Base-by-base conservation (phyloP, 2,113 vertebrate genomes). In the Catharus bicknelli region DNA sequence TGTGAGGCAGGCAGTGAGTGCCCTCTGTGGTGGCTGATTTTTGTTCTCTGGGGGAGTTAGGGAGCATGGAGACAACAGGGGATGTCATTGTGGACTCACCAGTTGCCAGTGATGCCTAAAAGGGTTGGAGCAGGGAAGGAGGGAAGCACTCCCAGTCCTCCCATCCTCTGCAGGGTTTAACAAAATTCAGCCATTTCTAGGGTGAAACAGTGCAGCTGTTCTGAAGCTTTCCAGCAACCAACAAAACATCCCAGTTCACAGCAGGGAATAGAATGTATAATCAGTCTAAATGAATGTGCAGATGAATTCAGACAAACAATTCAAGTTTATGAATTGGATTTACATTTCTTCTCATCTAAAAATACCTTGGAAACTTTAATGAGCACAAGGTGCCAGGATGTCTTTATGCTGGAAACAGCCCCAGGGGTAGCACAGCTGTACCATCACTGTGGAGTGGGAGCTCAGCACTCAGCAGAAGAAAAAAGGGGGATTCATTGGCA, bases 381-480 rank as follows among this genome's bases (percentile, higher is more conserved):
- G 38, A 79, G 38, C 1, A 1, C 0, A 7, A 48, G 58, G 21
- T 16, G 17, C 66, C 40, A 38, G 30, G 30, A 74, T 7, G 7
- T 38, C 20, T 73, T 62, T 61, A 43, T n/a, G 32, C 43, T 25
- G 51, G 17, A 47, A 61, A 30, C 55, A 74, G 47, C 42, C 45
- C 1, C 6, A 85, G 40, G 43, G 26, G 25, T 30, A 29, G 20
- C 47, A 54, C 32, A 72, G 48, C 21, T 59, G 45, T 25, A 11
- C 20, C 47, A 23, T 51, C 2, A 0, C 67, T 25, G 23, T 10
- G 32, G 21, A 68, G 59, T 0, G 0, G 27, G 20, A 51, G 42
- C 12, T 48, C 58, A 42, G 16, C n/a, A 15, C 17, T 36, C 9
- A 9, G 15, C 16, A 55, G 54, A 38, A 50, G 45, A 58, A 27